Evolutionary conservation across 2,113 vertebrate genomes (phyloP).

Genomic region (Osmerus eperlanus): DNA sequence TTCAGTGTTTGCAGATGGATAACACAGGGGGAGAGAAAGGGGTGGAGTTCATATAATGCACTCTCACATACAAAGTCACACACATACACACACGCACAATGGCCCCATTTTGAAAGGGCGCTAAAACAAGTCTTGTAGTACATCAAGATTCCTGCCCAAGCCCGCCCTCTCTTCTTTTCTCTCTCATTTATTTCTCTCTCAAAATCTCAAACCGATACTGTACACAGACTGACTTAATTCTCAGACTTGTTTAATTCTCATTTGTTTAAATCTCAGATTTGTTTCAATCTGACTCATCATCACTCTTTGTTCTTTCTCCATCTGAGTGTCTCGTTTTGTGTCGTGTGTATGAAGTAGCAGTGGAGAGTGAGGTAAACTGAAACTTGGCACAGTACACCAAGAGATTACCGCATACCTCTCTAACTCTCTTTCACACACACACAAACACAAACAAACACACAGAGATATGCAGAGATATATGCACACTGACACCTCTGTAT

Average conservation of each 20-base stretch:
- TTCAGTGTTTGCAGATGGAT: constrained; percentile 55
- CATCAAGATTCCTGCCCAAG: constrained; percentile 22
- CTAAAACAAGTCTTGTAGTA: constrained; percentile 46
- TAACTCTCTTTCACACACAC: constrained; percentile 3
- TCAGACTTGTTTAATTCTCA: not conserved
- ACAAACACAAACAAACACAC: not conserved
- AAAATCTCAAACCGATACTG: not conserved
- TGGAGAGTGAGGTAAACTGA: constrained; percentile 68
- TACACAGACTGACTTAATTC: not conserved
- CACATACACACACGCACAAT: constrained; percentile 52
- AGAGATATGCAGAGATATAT: constrained; percentile 7
- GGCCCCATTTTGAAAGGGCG: constrained; percentile 43
- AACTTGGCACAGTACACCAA: constrained; percentile 64
- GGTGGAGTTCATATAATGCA: constrained; percentile 32
- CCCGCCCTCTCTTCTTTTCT: constrained; percentile 18
- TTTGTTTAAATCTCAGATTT: not conserved
- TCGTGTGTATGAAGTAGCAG: constrained; percentile 35
- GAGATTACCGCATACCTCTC: constrained; percentile 64
- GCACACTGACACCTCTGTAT: not conserved
- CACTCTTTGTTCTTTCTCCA: constrained; percentile 7
- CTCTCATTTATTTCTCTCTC: not conserved
- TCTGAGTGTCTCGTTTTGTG: not conserved
- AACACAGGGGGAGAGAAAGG: constrained; percentile 35
- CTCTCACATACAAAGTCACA: not conserved
- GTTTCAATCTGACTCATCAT: not conserved